phyloP scores from a whole-genome alignment of 1,140 invertebrate genomes.

The Acarapis woodi region DNA sequence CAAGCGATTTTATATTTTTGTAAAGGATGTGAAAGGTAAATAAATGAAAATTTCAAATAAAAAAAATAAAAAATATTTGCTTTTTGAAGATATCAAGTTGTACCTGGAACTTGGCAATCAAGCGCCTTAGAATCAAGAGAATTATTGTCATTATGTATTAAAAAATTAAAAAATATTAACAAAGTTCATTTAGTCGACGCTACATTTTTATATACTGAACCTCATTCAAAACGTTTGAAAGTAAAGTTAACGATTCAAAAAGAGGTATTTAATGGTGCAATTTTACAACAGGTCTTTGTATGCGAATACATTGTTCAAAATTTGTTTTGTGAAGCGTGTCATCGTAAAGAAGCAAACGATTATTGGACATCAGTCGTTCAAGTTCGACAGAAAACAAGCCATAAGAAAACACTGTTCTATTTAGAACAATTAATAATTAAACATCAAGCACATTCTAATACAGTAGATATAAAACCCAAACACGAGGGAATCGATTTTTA shows the following conservation, averaged over 20 bases:
- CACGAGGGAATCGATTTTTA: slow-evolving; percentile 79
- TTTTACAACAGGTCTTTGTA: slow-evolving; percentile 35
- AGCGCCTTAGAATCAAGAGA: slow-evolving; percentile 74
- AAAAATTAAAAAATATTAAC: slow-evolving; percentile 69
- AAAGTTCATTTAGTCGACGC: slow-evolving; percentile 68
- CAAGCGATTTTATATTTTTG: slow-evolving; percentile 55
- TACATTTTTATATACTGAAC: slow-evolving; percentile 93
- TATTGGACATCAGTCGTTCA: slow-evolving; percentile 71
- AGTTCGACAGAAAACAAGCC: slow-evolving; percentile 28
- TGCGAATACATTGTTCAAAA: slow-evolving; percentile 69
- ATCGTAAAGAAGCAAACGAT: slow-evolving; percentile 82
- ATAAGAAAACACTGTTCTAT: slow-evolving; percentile 95
- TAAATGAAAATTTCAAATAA: not conserved
- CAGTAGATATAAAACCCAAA: slow-evolving; percentile 62
- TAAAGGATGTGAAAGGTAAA: slow-evolving; percentile 53
- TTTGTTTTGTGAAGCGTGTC: slow-evolving; percentile 94
- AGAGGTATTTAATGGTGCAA: slow-evolving; percentile 32
- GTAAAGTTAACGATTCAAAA: slow-evolving; percentile 89
- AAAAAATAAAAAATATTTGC: not conserved
- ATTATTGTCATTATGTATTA: slow-evolving; percentile 63
- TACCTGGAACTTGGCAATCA: slow-evolving; percentile 62
- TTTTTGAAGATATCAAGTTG: slow-evolving; percentile 50
- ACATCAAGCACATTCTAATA: slow-evolving; percentile 65
- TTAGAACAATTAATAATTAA: slow-evolving; percentile 91
- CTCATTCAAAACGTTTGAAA: slow-evolving; percentile 90